Evolutionary conservation across 2,797 vertebrate genomes (phyloP).

Genomic region (Champsocephalus esox): DNA sequence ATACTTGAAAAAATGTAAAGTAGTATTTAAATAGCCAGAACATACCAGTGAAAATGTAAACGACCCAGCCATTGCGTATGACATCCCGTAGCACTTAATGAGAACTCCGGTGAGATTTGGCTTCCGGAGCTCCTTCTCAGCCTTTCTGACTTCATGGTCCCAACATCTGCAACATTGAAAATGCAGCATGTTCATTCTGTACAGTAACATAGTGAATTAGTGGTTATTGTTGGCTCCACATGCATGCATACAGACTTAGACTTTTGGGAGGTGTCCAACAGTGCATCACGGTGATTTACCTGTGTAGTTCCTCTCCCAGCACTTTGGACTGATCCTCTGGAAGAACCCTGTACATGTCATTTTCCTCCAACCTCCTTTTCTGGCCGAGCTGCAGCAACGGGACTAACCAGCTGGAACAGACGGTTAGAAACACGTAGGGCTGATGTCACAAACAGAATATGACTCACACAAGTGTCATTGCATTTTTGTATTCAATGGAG

Average conservation of each 20-base stretch:
- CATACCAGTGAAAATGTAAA: slow-evolving; percentile 89
- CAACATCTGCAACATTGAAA: slow-evolving; percentile 83
- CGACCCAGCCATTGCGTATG: slow-evolving; percentile 87
- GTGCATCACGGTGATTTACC: slow-evolving; percentile 68
- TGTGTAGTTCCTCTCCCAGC: slow-evolving; percentile 81
- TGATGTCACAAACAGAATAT: neutral
- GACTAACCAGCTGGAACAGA: slow-evolving; percentile 86
- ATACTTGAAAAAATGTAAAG: neutral
- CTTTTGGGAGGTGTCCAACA: neutral
- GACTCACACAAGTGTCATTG: neutral
- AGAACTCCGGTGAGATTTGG: slow-evolving; percentile 90
- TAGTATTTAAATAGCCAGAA: neutral
- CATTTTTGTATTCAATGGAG: too few relatives aligned
- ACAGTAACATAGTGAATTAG: too few relatives aligned
- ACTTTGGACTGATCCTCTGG: slow-evolving; percentile 56
- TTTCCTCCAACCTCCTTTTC: slow-evolving; percentile 87
- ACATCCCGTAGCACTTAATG: slow-evolving; percentile 89
- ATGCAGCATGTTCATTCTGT: neutral
- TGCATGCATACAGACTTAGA: too few relatives aligned
- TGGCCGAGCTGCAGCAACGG: slow-evolving; percentile 87
- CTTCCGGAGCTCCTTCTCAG: slow-evolving; percentile 81
- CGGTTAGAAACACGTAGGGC: neutral
- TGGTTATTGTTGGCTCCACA: too few relatives aligned
- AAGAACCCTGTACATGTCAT: slow-evolving; percentile 89
- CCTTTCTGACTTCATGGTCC: slow-evolving; percentile 88